Percentiles rank a stretch among this genome's conserved stretches.
These are phyloP conservation scores for Ooceraea biroi DNA, from an alignment of 1,140 invertebrate genomes.

Conservation along the genomic window DNA sequence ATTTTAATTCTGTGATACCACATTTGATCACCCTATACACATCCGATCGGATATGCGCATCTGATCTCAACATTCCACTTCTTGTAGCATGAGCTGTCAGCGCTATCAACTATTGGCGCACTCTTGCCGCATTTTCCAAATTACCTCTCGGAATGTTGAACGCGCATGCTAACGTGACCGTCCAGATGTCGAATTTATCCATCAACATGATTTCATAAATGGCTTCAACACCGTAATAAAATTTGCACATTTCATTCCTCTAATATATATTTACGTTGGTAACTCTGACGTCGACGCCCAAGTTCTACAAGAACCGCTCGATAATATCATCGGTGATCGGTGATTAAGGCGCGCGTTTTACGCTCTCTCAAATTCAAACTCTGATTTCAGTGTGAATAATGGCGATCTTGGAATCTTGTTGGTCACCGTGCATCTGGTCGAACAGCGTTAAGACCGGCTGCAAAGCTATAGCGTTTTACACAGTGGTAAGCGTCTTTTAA, in stretches of 20 bases:
- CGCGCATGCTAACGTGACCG: not conserved
- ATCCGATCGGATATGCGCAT: not conserved
- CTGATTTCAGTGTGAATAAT: slow-evolving; percentile 85
- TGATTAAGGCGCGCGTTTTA: slow-evolving; percentile 18
- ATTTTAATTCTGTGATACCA: not conserved
- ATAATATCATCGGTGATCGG: slow-evolving; percentile 48
- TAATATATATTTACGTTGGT: slow-evolving; percentile 50
- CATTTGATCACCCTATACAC: not conserved
- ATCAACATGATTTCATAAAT: not conserved
- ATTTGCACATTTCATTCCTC: not conserved
- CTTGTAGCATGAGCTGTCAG: slow-evolving; percentile 31
- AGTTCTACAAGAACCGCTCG: not conserved
- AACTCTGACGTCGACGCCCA: slow-evolving; percentile 68
- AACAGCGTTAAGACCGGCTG: slow-evolving; percentile 92
- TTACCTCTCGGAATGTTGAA: not conserved
- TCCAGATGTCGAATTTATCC: not conserved
- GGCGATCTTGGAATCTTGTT: slow-evolving; percentile 92
- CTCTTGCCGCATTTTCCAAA: not conserved
- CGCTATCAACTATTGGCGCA: slow-evolving; percentile 8
- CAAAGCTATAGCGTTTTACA: slow-evolving; percentile 92
- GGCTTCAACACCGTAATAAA: not conserved
- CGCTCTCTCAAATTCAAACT: slow-evolving; percentile 24
- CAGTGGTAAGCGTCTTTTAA: slow-evolving; percentile 85
- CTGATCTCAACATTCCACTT: not conserved
- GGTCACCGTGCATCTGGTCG: slow-evolving; percentile 95